These are phyloP conservation scores for Apantesis nais DNA, from an alignment of 2,888 invertebrate species.

Conservation along the genomic window DNA sequence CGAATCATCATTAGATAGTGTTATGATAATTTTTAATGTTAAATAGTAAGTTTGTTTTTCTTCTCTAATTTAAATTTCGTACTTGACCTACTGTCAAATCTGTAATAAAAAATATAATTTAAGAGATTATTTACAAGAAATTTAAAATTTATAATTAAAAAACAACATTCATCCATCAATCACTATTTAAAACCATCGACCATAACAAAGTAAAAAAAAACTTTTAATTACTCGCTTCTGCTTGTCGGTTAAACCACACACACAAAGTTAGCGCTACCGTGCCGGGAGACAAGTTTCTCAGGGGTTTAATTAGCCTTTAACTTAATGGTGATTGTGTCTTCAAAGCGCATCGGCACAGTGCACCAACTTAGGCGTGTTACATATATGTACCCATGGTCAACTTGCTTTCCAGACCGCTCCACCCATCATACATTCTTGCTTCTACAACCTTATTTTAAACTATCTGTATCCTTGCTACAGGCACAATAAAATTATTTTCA, in stretches of 20 bases:
- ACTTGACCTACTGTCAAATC: not conserved
- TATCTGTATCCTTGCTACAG: not conserved
- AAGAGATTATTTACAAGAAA: not conserved
- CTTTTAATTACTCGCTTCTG: conserved; percentile 29
- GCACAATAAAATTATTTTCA: too few relatives aligned
- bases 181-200: not conserved
- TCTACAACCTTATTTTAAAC: not conserved
- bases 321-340: conserved; percentile 74
- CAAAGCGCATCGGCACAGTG: conserved; percentile 54
- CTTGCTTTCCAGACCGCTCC: not conserved
- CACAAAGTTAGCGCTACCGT: conserved; percentile 59
- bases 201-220: not conserved
- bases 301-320: conserved; percentile 79
- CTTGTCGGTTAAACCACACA: conserved; percentile 35
- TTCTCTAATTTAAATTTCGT: too few relatives aligned
- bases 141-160: not conserved
- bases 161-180: too few relatives aligned
- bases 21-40: too few relatives aligned
- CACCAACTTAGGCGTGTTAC: conserved; percentile 21
- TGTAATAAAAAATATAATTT: not conserved
- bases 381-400: conserved; percentile 20
- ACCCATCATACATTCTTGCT: not conserved
- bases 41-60: too few relatives aligned
- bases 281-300: conserved; percentile 69
- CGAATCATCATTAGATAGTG: too few relatives aligned